Evolutionary conservation across 2,113 vertebrate genomes (phyloP).

Genomic region (Maccullochella peelii): DNA sequence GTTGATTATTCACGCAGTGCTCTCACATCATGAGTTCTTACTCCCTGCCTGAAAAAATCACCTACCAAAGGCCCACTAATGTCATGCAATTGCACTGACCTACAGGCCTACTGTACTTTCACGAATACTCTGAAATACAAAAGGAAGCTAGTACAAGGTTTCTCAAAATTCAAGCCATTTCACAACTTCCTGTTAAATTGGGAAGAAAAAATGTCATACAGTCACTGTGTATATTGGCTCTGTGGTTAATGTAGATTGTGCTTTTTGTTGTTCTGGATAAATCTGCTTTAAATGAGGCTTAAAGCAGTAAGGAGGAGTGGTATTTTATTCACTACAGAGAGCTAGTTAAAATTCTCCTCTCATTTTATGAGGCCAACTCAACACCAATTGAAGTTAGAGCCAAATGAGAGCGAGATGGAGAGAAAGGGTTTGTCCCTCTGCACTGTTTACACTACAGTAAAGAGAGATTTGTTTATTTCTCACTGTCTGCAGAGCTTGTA

Average conservation of each 20-base stretch:
- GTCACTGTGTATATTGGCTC: too few relatives aligned
- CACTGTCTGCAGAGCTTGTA: constrained; percentile 12
- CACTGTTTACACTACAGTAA: constrained; percentile 7
- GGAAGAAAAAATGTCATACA: neutral
- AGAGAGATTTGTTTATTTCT: constrained; percentile 32
- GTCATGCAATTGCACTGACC: neutral
- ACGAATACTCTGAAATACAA: neutral
- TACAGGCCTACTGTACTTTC: neutral
- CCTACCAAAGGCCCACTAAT: neutral
- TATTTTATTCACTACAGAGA: constrained; percentile 40
- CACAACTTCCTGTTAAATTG: neutral
- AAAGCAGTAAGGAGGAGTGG: constrained; percentile 17
- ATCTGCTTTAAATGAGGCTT: constrained; percentile 34
- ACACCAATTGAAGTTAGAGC: constrained; percentile 45
- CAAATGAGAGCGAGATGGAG: constrained; percentile 40
- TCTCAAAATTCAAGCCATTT: neutral
- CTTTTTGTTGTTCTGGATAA: neutral
- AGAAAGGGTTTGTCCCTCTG: constrained; percentile 20
- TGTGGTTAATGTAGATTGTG: neutral
- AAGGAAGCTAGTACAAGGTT: neutral
- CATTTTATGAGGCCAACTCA: constrained; percentile 49
- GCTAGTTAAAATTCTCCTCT: constrained; percentile 44
- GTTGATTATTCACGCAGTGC: too few relatives aligned
- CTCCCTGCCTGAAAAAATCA: neutral
- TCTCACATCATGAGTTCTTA: neutral